Percentiles rank a stretch among this genome's conserved stretches.
These are phyloP conservation scores for Reticulitermes lucifugus DNA, from an alignment of 2,888 invertebrate genomes.

Conservation along the genomic window DNA sequence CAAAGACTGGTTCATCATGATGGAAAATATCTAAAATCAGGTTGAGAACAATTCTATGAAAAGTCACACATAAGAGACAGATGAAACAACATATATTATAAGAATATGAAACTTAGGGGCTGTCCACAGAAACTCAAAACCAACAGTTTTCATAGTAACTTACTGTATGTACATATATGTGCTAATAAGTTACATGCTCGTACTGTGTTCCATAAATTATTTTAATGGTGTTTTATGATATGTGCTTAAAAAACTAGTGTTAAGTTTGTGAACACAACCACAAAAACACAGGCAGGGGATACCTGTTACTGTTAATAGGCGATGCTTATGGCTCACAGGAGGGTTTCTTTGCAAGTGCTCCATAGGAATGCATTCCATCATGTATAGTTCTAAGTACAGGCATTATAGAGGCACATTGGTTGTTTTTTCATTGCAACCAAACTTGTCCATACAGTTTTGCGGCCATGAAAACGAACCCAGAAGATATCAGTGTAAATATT, in stretches of 20 bases:
- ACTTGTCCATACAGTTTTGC: too few relatives aligned
- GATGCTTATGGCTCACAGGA: background rate
- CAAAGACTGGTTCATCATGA: background rate
- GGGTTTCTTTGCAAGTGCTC: too few relatives aligned
- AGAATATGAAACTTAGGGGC: background rate
- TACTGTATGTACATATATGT: background rate
- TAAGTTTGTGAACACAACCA: background rate
- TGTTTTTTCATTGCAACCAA: too few relatives aligned
- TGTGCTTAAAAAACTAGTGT: conserved; percentile 5
- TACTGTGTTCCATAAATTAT: background rate
- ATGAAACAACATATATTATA: background rate
- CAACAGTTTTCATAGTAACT: background rate
- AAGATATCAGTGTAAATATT: too few relatives aligned
- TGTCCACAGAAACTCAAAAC: conserved; percentile 2
- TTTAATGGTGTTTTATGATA: background rate
- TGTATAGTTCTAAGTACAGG: too few relatives aligned
- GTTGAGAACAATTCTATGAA: background rate
- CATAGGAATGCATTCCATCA: too few relatives aligned
- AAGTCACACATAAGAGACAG: background rate
- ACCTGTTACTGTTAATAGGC: background rate
- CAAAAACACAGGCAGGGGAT: background rate
- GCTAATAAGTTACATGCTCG: background rate
- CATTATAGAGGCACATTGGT: too few relatives aligned
- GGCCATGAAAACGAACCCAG: too few relatives aligned
- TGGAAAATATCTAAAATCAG: background rate